Conservation (phyloP, 2,797 vertebrate genomes). For the Avahi laniger region DNA sequence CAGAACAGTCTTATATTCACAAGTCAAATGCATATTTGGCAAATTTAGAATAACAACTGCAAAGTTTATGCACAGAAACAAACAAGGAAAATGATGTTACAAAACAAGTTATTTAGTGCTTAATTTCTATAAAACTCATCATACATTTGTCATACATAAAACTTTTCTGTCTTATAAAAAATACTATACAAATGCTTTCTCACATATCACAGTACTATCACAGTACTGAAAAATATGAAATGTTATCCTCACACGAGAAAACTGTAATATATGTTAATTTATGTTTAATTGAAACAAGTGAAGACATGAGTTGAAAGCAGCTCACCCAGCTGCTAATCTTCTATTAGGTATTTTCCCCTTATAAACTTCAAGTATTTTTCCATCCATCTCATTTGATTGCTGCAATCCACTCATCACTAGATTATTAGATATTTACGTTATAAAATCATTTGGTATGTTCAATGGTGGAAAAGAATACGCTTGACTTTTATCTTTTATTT, state of each 20-base stretch:
- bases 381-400: slow-evolving; percentile 17
- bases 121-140: background rate
- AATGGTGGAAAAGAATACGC: slow-evolving; percentile 33
- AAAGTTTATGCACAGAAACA: background rate
- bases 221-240: background rate
- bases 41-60: background rate
- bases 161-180: background rate
- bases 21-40: background rate
- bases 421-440: slow-evolving; percentile 20
- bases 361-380: background rate
- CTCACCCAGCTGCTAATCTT: background rate
- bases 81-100: background rate
- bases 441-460: background rate
- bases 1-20: background rate
- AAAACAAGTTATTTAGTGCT: background rate
- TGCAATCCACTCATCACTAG: slow-evolving; percentile 2
- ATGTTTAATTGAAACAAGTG: slow-evolving; percentile 29
- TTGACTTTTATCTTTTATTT: slow-evolving; percentile 55
- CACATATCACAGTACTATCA: background rate
- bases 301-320: slow-evolving; percentile 30
- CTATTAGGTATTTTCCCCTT: background rate
- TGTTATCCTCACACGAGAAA: background rate
- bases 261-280: background rate
- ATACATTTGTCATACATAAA: background rate
- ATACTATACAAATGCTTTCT: background rate